These are phyloP conservation scores for Sylvilagus bachmani DNA, from an alignment of 2,113 vertebrate species.

Conservation along the genomic window DNA sequence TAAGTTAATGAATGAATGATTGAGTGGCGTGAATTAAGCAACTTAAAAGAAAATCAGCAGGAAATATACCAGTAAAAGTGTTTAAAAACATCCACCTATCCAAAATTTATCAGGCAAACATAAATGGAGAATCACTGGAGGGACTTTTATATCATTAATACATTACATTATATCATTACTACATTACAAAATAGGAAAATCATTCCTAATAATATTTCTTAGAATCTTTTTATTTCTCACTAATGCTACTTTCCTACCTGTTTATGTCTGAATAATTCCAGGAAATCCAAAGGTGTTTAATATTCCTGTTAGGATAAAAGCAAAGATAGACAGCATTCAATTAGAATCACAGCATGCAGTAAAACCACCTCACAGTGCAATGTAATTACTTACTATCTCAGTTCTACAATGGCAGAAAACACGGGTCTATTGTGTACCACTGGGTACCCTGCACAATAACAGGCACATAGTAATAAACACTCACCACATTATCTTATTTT, in stretches of 20 bases:
- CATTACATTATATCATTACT: no score
- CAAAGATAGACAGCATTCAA: constrained; percentile 55
- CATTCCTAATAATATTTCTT: constrained; percentile 45
- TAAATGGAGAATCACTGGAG: background rate
- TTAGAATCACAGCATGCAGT: constrained; percentile 7
- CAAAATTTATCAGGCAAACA: constrained; percentile 55
- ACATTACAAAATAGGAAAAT: constrained; percentile 45
- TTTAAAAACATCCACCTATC: constrained; percentile 37
- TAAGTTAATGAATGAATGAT: background rate
- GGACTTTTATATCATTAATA: background rate
- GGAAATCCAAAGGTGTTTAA: constrained; percentile 39
- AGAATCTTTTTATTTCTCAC: background rate
- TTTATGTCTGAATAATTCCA: constrained; percentile 14
- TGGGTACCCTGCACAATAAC: background rate
- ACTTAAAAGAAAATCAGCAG: constrained; percentile 46
- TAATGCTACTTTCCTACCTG: background rate
- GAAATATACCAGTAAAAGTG: background rate
- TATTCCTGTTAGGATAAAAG: constrained; percentile 27
- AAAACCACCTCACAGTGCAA: constrained; percentile 14
- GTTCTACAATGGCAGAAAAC: background rate
- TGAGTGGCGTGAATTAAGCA: constrained; percentile 41
- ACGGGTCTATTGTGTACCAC: background rate
- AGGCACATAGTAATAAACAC: background rate
- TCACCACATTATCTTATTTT: background rate
- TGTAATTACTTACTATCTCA: constrained; percentile 21